Conservation (phyloP, 2,888 invertebrate species). For the Acleris laterana region DNA sequence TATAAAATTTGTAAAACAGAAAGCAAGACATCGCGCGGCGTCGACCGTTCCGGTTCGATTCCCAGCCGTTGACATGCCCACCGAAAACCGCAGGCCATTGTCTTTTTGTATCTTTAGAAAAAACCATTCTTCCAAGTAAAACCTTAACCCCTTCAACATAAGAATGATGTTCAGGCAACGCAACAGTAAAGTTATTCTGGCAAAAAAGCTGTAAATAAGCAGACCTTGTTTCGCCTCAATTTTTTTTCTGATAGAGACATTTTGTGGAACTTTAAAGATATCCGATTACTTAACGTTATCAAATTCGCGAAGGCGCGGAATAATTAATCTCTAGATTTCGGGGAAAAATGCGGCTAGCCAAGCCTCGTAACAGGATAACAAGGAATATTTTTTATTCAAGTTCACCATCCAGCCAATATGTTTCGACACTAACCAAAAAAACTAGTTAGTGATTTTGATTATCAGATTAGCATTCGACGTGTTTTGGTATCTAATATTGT, state of each 20-base stretch:
- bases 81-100: slow-evolving; percentile 75
- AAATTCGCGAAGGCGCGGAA: slow-evolving; percentile 17
- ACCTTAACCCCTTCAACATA: slow-evolving; percentile 39
- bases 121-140: slow-evolving; percentile 40
- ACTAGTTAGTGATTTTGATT: no score
- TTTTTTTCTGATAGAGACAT: slow-evolving; percentile 35
- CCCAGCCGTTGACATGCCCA: slow-evolving; percentile 72
- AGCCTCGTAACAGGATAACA: no score
- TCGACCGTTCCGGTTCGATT: slow-evolving; percentile 65
- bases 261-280: slow-evolving; percentile 32
- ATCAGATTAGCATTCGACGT: no score
- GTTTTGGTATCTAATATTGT: no score
- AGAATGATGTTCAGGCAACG: slow-evolving; percentile 34
- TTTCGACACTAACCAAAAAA: no score
- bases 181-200: slow-evolving; percentile 26
- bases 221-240: slow-evolving; percentile 10
- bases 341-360: neutral
- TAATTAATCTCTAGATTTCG: slow-evolving; percentile 12
- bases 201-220: slow-evolving; percentile 8
- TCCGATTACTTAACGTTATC: slow-evolving; percentile 30
- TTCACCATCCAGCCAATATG: no score
- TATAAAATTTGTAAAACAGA: slow-evolving; percentile 41
- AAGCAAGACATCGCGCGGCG: slow-evolving; percentile 44
- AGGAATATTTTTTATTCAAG: no score
- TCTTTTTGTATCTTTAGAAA: slow-evolving; percentile 49